These are phyloP conservation scores for Acanthoscelides obtectus DNA, from an alignment of 2,888 invertebrate genomes.

Conservation along the genomic window DNA sequence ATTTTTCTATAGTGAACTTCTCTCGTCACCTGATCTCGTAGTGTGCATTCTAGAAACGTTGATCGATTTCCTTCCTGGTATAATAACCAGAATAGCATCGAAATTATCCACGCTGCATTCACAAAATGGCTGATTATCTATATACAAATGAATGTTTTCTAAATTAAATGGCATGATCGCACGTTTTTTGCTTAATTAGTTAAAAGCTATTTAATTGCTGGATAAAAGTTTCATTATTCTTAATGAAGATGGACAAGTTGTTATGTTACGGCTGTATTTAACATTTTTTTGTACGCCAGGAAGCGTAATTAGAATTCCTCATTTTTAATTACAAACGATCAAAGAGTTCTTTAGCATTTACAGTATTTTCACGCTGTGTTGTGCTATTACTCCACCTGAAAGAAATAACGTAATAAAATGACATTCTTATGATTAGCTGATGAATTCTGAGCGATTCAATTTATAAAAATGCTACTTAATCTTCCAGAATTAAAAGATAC, in stretches of 20 bases:
- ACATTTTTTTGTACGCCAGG: background rate
- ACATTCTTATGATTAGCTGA: too few species aligned
- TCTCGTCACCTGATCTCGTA: too few species aligned
- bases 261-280: background rate
- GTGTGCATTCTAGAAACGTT: too few species aligned
- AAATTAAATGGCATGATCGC: background rate
- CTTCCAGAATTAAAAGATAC: too few species aligned
- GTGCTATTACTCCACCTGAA: background rate
- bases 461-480: too few species aligned
- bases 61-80: background rate
- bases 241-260: background rate
- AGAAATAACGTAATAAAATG: too few species aligned
- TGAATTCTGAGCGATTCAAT: too few species aligned
- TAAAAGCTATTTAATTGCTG: background rate
- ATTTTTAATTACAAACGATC: background rate
- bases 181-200: background rate
- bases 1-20: too few species aligned
- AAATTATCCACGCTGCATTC: background rate
- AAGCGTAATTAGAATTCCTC: background rate
- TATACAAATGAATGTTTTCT: background rate
- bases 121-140: background rate
- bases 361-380: background rate
- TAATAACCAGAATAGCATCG: background rate
- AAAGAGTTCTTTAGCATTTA: background rate
- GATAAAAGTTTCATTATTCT: background rate